phyloP scores from a whole-genome alignment of 2,797 vertebrate genomes.

The Anguilla pacifica region DNA sequence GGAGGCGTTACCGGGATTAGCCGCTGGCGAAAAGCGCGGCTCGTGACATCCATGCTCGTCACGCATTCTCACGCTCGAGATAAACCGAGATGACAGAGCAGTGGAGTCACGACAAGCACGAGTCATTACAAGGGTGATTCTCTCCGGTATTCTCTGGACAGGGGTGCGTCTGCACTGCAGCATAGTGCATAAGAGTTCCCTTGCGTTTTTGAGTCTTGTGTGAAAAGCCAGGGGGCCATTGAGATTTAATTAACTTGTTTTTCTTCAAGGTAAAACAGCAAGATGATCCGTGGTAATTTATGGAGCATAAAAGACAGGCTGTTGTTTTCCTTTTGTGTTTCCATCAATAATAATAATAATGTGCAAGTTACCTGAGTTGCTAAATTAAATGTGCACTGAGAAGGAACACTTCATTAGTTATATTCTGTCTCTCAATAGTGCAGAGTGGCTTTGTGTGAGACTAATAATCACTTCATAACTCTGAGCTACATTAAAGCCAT shows the following conservation, averaged over 20 bases:
- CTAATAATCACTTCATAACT: not conserved
- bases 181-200: not conserved
- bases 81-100: constrained; percentile 36
- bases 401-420: constrained; percentile 11
- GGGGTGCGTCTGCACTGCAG: not conserved
- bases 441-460: constrained; percentile 14
- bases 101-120: constrained; percentile 55
- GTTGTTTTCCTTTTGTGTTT: not conserved
- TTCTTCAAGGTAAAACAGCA: not conserved
- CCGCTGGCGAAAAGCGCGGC: not conserved
- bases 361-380: constrained; percentile 1
- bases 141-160: not conserved
- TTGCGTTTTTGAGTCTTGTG: not conserved
- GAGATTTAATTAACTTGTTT: not conserved
- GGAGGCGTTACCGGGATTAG: constrained; percentile 14
- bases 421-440: not conserved
- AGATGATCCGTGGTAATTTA: not conserved
- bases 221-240: not conserved
- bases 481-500: not conserved
- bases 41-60: not conserved
- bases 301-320: not conserved
- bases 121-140: constrained; percentile 57
- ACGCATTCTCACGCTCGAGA: constrained; percentile 42
- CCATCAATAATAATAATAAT: not conserved
- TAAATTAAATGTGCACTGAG: constrained; percentile 14